These are phyloP conservation scores for Indri indri DNA, from an alignment of 2,113 vertebrate genomes.

Conservation along the genomic window DNA sequence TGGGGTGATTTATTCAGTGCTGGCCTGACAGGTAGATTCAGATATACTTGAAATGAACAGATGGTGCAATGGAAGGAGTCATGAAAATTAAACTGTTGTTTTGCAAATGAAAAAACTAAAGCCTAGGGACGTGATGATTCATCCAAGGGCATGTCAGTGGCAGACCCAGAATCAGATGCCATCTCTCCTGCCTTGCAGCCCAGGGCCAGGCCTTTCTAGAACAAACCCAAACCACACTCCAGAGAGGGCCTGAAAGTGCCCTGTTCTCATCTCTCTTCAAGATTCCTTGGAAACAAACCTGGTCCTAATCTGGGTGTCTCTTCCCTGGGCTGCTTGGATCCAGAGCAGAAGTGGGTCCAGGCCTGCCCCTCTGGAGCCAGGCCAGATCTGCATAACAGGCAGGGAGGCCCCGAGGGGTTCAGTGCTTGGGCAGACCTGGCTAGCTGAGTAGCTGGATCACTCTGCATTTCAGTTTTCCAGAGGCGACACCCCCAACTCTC, in stretches of 20 bases:
- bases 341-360: neutral
- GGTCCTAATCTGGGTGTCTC: neutral
- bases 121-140: neutral
- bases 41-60: neutral
- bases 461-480: neutral
- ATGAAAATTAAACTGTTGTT: neutral
- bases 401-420: neutral
- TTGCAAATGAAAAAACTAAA: slow-evolving; percentile 2
- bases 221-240: neutral
- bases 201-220: neutral
- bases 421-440: neutral
- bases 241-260: neutral
- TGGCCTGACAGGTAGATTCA: neutral
- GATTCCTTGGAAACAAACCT: neutral
- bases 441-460: neutral
- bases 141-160: neutral
- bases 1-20: neutral
- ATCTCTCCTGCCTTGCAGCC: neutral
- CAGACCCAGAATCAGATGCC: neutral
- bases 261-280: neutral
- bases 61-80: neutral
- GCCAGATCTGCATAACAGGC: neutral
- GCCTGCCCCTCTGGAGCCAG: neutral
- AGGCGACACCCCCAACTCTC: neutral
- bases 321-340: neutral